These are phyloP conservation scores for Parasteatoda lunata DNA, from an alignment of 2,888 invertebrate genomes.

Conservation along the genomic window DNA sequence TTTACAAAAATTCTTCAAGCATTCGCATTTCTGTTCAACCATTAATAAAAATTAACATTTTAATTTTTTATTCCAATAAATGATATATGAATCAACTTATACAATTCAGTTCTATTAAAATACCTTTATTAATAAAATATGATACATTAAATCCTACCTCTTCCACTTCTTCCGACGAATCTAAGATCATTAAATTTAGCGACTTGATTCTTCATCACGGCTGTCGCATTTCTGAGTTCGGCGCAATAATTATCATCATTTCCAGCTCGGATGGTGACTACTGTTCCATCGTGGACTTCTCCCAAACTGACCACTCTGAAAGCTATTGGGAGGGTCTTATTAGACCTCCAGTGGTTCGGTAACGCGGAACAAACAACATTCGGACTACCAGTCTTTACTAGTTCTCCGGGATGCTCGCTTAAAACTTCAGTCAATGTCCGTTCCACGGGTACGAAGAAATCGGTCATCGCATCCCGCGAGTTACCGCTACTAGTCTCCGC, in stretches of 20 bases:
- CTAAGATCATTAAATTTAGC: constrained; percentile 98
- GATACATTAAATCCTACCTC: constrained; percentile 83
- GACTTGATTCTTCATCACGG: constrained; percentile 95
- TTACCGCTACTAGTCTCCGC: constrained; percentile 52
- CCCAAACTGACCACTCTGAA: constrained; percentile 96
- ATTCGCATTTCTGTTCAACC: too few species aligned
- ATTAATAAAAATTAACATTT: too few species aligned
- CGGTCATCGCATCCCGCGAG: constrained; percentile 59
- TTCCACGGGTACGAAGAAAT: constrained; percentile 68
- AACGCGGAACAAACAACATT: constrained; percentile 95
- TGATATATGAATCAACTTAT: too few species aligned
- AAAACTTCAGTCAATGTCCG: constrained; percentile 81
- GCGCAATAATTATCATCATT: constrained; percentile 98
- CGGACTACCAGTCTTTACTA: constrained; percentile 91
- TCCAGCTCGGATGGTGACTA: constrained; percentile 94
- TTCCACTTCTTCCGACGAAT: constrained; percentile 97
- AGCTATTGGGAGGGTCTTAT: constrained; percentile 96
- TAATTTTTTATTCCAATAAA: too few species aligned
- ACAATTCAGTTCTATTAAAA: too few species aligned
- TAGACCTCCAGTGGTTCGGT: constrained; percentile 96
- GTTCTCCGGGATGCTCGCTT: constrained; percentile 83
- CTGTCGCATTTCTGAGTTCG: constrained; percentile 91
- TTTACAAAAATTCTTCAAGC: too few species aligned
- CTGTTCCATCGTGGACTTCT: constrained; percentile 93
- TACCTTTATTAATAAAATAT: too few species aligned